These are phyloP conservation scores for Labia minor DNA, from an alignment of 2,888 invertebrate genomes.

Conservation along the genomic window DNA sequence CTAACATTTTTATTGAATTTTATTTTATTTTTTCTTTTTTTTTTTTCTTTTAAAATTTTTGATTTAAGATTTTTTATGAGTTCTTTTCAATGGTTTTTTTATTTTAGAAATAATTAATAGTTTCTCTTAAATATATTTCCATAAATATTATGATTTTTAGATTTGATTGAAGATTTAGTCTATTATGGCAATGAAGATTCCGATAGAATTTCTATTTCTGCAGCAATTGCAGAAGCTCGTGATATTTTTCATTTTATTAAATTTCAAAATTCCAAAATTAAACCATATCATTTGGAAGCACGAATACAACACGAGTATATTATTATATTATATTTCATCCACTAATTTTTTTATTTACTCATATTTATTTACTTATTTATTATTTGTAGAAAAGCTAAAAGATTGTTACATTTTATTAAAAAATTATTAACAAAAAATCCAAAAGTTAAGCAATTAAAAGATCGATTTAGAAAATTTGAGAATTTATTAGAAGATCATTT, in stretches of 20 bases:
- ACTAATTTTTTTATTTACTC: no score
- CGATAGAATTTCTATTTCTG: neutral
- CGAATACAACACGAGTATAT: neutral
- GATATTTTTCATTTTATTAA: neutral
- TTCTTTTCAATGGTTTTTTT: no score
- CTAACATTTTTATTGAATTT: no score
- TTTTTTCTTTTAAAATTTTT: no score
- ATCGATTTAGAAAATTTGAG: neutral
- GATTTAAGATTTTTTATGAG: no score
- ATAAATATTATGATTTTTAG: no score
- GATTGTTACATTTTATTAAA: neutral
- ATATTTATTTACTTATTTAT: no score
- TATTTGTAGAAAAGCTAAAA: neutral
- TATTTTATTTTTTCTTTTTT: no score
- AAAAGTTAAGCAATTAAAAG: neutral
- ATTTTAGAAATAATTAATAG: no score
- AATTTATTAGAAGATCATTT: conserved; percentile 5
- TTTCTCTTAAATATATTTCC: no score
- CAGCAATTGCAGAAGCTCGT: neutral
- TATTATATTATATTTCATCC: no score
- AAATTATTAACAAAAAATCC: neutral
- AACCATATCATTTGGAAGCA: neutral
- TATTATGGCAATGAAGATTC: neutral
- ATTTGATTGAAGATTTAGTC: neutral
- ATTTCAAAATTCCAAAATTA: neutral